Evolutionary conservation across 1,140 invertebrate genomes (phyloP).

Genomic region (Papilio xuthus): DNA sequence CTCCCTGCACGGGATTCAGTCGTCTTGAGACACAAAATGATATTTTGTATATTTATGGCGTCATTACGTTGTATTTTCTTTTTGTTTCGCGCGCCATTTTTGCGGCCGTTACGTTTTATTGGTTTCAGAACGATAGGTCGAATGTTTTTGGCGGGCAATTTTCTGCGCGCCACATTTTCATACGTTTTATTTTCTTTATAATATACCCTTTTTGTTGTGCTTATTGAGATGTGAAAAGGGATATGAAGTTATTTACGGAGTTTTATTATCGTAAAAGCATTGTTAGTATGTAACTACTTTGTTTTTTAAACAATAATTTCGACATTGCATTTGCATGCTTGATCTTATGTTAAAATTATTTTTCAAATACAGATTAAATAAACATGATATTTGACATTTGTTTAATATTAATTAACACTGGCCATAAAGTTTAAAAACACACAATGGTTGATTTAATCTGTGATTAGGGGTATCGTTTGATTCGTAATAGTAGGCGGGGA

Average conservation of each 20-base stretch:
- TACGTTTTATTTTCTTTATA: conserved; percentile 34
- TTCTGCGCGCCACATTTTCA: conserved; percentile 34
- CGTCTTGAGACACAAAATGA: conserved; percentile 46
- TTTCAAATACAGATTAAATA: background rate
- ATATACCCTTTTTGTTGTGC: conserved; percentile 26
- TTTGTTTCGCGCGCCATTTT: conserved; percentile 55
- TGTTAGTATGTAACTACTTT: background rate
- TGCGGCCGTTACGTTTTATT: conserved; percentile 52
- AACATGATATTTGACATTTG: background rate
- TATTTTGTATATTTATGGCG: conserved; percentile 51
- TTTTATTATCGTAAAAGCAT: background rate
- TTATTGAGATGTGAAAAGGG: conserved; percentile 17
- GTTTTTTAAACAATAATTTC: background rate
- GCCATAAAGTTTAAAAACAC: conserved; percentile 14
- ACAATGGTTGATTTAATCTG: conserved; percentile 20
- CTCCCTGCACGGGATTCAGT: conserved; percentile 29
- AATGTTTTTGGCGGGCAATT: conserved; percentile 46
- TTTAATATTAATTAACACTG: background rate
- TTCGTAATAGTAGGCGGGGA: conserved; percentile 38
- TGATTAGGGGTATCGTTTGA: conserved; percentile 32
- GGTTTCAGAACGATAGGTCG: conserved; percentile 47
- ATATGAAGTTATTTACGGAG: background rate
- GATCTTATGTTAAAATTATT: background rate
- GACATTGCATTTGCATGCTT: background rate
- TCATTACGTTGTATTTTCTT: conserved; percentile 49